These are phyloP conservation scores for Sphaeramia orbicularis DNA, from an alignment of 2,797 vertebrate species.

Conservation along the genomic window DNA sequence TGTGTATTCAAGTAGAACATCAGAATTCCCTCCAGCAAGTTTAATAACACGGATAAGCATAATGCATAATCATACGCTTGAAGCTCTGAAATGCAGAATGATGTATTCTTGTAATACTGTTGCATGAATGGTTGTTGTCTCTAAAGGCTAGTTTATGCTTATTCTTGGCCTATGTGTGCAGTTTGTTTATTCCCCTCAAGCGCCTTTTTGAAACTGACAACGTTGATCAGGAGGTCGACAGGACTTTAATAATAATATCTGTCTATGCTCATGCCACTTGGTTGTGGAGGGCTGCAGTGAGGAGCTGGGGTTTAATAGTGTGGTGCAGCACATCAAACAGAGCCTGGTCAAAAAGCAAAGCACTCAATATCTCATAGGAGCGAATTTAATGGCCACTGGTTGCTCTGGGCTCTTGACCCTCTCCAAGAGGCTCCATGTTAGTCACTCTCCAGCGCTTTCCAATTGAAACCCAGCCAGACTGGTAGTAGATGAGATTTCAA, in stretches of 20 bases:
- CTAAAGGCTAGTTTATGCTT: slow-evolving; percentile 20
- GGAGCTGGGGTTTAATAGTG: slow-evolving; percentile 71
- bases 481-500: slow-evolving; percentile 79
- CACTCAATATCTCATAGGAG: slow-evolving; percentile 83
- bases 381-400: slow-evolving; percentile 83
- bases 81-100: slow-evolving; percentile 42
- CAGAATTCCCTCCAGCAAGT: slow-evolving; percentile 57
- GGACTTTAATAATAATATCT: slow-evolving; percentile 70
- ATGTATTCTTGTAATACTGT: slow-evolving; percentile 23
- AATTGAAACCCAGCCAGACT: slow-evolving; percentile 83
- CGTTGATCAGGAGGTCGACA: slow-evolving; percentile 58
- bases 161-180: slow-evolving; percentile 32
- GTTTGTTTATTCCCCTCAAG: slow-evolving; percentile 58
- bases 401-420: slow-evolving; percentile 85
- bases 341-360: slow-evolving; percentile 81
- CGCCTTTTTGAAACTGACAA: slow-evolving; percentile 57
- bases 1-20: slow-evolving; percentile 75
- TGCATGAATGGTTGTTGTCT: slow-evolving; percentile 21
- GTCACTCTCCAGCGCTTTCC: slow-evolving; percentile 84
- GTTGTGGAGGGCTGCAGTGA: slow-evolving; percentile 61
- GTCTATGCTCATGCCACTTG: slow-evolving; percentile 61
- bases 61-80: slow-evolving; percentile 52
- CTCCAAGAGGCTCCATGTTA: slow-evolving; percentile 81
- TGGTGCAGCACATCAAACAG: slow-evolving; percentile 77
- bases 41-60: slow-evolving; percentile 56